Base-by-base conservation (phyloP, 2,888 invertebrate genomes). In the Callosobruchus maculatus region DNA sequence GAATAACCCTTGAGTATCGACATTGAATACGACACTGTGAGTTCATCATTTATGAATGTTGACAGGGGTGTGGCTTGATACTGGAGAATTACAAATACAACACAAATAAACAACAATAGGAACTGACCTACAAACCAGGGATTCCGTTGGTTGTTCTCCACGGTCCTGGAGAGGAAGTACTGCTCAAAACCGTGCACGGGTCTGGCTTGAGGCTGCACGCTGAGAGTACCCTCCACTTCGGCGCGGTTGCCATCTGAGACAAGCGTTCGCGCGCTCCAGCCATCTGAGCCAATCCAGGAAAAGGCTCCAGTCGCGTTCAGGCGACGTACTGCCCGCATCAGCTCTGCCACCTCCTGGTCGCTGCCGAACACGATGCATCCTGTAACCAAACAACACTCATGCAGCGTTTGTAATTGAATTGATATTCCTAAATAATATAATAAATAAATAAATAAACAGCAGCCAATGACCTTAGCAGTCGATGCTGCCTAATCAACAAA, bases 201-300 rank as follows among this genome's bases (percentile, higher is more conserved):
- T 85, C 96, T 95, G 0, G 98, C 97, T 83, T 95, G 94, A 0
- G 98, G 98, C 83, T 98, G 97, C 0, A 98, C 96, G 13, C 97
- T 97, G 78, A 98, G 90, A 0, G 98, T 97, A n/a, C 98, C 96
- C 85, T 95, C 95, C 67, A 96, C 95, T 88, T 97, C 96, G 0
- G 93, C 90, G 85, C 97, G 97, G 86, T 96, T 96, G 78, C 95
- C 95, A 81, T 95, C 93, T 4, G 94, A 94, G 31, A 97, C 96
- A 77, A 96, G 88, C 72, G 93, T 92, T 70, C 97, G 88, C 5
- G 96, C 97, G 83, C 96, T 96, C 98, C 98, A 98, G 0, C 98
- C 98, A 83, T 98, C 98, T 31, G 96, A 97, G 0, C 98, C 98
- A 67, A 98, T 97, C 97, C 97, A 98, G 74, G 96, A 94, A 88